phyloP scores from a whole-genome alignment of 2,888 invertebrate species.

The Erebia ligea region DNA sequence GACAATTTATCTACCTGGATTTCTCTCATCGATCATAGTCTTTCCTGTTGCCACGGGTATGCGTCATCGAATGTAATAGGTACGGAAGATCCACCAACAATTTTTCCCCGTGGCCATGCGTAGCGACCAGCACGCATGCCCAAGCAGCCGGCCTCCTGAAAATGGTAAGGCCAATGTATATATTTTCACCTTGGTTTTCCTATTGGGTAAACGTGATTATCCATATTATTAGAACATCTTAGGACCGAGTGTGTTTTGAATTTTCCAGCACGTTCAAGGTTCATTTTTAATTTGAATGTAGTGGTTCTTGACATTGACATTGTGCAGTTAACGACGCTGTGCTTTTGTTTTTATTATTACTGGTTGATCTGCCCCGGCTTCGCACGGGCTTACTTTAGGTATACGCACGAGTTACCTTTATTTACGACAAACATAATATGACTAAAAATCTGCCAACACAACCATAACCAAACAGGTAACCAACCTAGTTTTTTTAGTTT shows the following conservation, averaged over 20 bases:
- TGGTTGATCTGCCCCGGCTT: not conserved
- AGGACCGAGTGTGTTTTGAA: conserved; percentile 5
- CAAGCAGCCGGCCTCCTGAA: conserved; percentile 83
- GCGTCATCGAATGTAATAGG: conserved; percentile 92
- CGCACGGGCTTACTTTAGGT: too few species aligned
- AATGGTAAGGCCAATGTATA: conserved; percentile 37
- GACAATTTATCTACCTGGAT: conserved; percentile 79
- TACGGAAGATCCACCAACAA: conserved; percentile 92
- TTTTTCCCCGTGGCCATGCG: conserved; percentile 92
- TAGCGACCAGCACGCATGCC: conserved; percentile 90
- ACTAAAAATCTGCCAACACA: too few species aligned
- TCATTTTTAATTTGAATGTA: conserved; percentile 5
- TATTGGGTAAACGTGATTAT: conserved; percentile 27
- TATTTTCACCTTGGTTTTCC: conserved; percentile 29
- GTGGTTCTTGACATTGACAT: conserved; percentile 8
- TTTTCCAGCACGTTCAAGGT: conserved; percentile 4
- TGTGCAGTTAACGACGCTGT: not conserved
- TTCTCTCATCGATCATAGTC: conserved; percentile 95
- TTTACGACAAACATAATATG: too few species aligned
- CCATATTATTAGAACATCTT: conserved; percentile 20
- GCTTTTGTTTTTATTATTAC: not conserved
- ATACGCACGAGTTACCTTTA: too few species aligned
- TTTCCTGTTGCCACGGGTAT: conserved; percentile 88
- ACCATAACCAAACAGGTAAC: too few species aligned
- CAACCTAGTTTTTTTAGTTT: too few species aligned